Evolutionary conservation across 2,113 vertebrate genomes (phyloP).

Genomic region (Malurus melanocephalus): DNA sequence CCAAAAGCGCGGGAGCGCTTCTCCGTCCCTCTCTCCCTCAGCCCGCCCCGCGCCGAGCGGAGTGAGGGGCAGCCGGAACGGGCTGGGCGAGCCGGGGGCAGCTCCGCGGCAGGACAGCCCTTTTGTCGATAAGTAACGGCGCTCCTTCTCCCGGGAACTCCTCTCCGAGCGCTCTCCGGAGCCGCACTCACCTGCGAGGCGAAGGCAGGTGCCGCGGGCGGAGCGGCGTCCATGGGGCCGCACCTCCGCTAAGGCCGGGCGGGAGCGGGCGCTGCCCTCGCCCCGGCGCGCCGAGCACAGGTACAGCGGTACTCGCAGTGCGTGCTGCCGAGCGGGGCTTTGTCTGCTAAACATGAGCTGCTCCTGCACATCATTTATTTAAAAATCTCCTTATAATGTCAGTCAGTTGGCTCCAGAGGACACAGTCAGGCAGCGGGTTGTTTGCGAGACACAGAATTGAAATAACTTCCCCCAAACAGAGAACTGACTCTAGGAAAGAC

Average conservation of each 20-base stretch:
- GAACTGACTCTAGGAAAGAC: conserved; percentile 14
- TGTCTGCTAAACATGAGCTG: not conserved
- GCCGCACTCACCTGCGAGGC: not conserved
- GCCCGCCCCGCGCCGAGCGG: not conserved
- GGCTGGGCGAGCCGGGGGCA: not conserved
- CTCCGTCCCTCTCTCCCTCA: not conserved
- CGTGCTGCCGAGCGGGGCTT: not conserved
- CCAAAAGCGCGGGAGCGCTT: conserved; percentile 1
- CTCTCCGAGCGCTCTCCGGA: not conserved
- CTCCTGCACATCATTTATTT: not conserved
- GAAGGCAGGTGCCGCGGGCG: not conserved
- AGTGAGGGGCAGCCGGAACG: not conserved
- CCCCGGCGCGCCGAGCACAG: not conserved
- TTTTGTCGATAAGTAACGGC: not conserved
- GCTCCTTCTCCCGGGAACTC: not conserved
- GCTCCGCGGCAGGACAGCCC: not conserved
- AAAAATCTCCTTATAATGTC: not conserved
- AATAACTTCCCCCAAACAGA: conserved; percentile 22
- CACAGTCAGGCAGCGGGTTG: not conserved
- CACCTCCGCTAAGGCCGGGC: not conserved
- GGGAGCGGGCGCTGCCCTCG: not conserved
- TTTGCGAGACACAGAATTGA: not conserved
- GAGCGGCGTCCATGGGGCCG: not conserved
- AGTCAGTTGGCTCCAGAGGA: not conserved
- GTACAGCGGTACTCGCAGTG: not conserved